Base-by-base conservation (phyloP, 53 echinoderm and acorn worm species). In the Temnopleurus reevesii region DNA sequence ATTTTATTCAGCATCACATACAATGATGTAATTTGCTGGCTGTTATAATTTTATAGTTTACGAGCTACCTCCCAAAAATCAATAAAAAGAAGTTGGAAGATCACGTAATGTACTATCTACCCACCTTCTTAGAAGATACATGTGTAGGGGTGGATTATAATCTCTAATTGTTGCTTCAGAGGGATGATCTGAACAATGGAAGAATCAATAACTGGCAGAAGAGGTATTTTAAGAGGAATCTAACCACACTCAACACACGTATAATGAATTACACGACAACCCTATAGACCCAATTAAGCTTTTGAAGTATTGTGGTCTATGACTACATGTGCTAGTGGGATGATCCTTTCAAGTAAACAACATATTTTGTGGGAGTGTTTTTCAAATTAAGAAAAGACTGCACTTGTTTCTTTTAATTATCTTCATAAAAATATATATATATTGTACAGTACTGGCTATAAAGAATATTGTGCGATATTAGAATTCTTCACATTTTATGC, bases 111-210 rank as follows among this genome's bases (percentile, higher is more conserved):
- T 63, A 63, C 34, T 63, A 31, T 63, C 33, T 34, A 63, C 63
- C 33, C 63, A 63, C 63, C 8, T 33, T 63, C 63, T 63, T 13
- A 17, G 63, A 33, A 63, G n/a, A n/a, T n/a, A n/a, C n/a, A n/a
- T n/a, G n/a, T 63, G 63, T 63, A 63, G 31, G 63, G 49, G 63
- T 15, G 63, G 63, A 63, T 34, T 63, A 31, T 31, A 59, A 63
- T 63, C 63, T 63, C 34, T 63, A 63, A 63, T 63, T 33, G 63
- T 34, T 63, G 34, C 63, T 63, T 63, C 63, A 63, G 63, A 63
- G 63, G 30, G 30, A 63, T 31, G 63, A 30, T 29, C 63, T 63
- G 12, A 63, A 63, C 63, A 63, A 63, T 33, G 18, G 34, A 3
- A 15, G 31, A 63, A 63, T 63, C 63, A 63, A 63, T 63, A 34